A percentile compares a stretch with the other conserved stretches of the same genome.
Conservation (phyloP, 1,140 invertebrate species). For the Adelges cooleyi region DNA sequence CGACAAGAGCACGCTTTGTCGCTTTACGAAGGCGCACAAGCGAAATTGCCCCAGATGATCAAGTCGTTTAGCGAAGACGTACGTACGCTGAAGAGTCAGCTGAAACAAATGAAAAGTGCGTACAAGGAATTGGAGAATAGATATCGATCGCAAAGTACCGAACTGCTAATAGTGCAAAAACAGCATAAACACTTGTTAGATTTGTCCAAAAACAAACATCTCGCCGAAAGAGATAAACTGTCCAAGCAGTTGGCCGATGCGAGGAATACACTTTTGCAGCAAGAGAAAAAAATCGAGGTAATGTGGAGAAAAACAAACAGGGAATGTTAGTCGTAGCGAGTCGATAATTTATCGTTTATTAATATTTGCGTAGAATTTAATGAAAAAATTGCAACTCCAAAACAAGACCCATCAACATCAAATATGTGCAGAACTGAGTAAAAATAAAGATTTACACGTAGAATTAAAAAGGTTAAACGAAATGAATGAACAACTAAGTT, state of each 20-base stretch:
- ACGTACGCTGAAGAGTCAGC: slow-evolving; percentile 53
- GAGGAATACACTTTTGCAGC: slow-evolving; percentile 49
- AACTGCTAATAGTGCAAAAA: slow-evolving; percentile 44
- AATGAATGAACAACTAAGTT: background rate
- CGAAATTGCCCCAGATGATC: slow-evolving; percentile 33
- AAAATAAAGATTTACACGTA: slow-evolving; percentile 52
- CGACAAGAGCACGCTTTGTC: slow-evolving; percentile 60
- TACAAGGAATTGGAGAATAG: slow-evolving; percentile 30
- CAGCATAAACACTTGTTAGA: slow-evolving; percentile 52
- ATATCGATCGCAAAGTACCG: slow-evolving; percentile 29
- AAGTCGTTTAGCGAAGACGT: slow-evolving; percentile 63
- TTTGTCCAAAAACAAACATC: slow-evolving; percentile 56
- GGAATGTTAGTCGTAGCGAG: no score
- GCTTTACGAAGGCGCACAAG: slow-evolving; percentile 39
- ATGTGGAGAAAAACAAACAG: no score
- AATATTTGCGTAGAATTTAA: background rate
- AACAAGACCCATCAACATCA: slow-evolving; percentile 59
- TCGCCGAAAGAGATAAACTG: slow-evolving; percentile 58
- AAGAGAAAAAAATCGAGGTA: slow-evolving; percentile 54
- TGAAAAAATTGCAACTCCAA: slow-evolving; percentile 52
- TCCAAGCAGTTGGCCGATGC: slow-evolving; percentile 50
- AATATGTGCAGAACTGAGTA: slow-evolving; percentile 51
- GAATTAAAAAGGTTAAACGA: background rate
- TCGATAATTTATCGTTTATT: no score
- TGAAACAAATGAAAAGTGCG: slow-evolving; percentile 40